Evolutionary conservation across 2,797 vertebrate species (phyloP).

Genomic region (Scarus forsteni): DNA sequence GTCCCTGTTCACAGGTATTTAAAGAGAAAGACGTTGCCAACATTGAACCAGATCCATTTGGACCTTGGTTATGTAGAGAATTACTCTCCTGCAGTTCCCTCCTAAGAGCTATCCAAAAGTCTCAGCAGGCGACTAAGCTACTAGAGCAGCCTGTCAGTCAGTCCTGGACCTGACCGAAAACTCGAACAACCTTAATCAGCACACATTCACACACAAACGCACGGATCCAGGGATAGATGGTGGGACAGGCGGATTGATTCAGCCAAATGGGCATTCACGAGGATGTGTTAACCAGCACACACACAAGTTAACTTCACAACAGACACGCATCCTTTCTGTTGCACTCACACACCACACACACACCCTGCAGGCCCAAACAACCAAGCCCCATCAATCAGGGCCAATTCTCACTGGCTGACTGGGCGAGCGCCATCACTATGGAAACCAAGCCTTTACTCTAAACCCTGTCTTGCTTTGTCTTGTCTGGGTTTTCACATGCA

Average conservation of each 20-base stretch:
- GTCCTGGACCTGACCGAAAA: conserved; percentile 23
- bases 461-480: conserved; percentile 66
- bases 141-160: conserved; percentile 5
- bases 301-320: conserved; percentile 13
- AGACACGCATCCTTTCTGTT: background rate
- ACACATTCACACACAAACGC: background rate
- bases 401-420: conserved; percentile 69
- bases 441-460: conserved; percentile 62
- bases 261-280: conserved; percentile 39
- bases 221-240: background rate
- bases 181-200: conserved; percentile 8
- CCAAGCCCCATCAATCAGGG: conserved; percentile 72
- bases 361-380: conserved; percentile 58
- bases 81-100: background rate
- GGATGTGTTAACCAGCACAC: conserved; percentile 25
- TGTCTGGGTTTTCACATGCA: conserved; percentile 68
- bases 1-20: background rate
- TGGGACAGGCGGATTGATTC: conserved; percentile 24
- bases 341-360: conserved; percentile 12
- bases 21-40: conserved; percentile 3
- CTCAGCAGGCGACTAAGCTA: conserved; percentile 24
- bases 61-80: conserved; percentile 15
- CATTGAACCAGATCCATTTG: background rate
- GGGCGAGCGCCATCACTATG: conserved; percentile 65
- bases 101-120: conserved; percentile 17